Base-by-base conservation (phyloP, 2,113 vertebrate genomes). In the Aspiorhynchus laticeps region DNA sequence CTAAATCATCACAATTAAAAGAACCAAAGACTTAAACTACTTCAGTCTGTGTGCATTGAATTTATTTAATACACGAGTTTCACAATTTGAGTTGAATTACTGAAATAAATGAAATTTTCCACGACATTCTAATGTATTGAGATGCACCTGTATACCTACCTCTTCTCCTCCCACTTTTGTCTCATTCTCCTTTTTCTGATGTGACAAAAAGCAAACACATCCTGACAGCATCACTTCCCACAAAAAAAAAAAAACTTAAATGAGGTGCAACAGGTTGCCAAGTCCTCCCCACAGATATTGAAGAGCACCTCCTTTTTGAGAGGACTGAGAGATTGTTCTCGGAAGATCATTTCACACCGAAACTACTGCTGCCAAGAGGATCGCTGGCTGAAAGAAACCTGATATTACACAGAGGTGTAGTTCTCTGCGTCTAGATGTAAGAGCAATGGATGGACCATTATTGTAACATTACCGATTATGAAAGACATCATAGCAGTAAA, bases 261-360 rank as follows among this genome's bases (percentile, higher is more conserved):
- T n/a, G 53, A 84, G 74, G 80, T 53, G 51, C 51, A 31, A 63
- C 63, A 7, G 6, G 77, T 85, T 24, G 83, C 59, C 36, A 87
- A 83, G 51, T 81, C 73, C 38, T 80, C 82, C 43, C 19, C n/a
- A 21, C 53, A 28, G 36, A 79, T 43, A 63, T 53, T 53, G 56
- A 19, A 83, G 74, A 31, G 43, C 10, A n/a, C 38, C 48, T 31
- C 36, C 36, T 61, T 33, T 83, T 83, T 51, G 33, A 67, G n/a
- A 71, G 69, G 14, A 69, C 33, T 59, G 24, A 82, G 78, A 36
- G 17, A 73, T 74, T 86, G 38, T 88, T 86, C 61, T 74, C 71
- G 12, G 31, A 38, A 53, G 53, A 85, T 80, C 56, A 65, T 79
- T 85, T 85, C 51, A 43, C 21, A 31, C 53, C n/a, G 69, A 76